Evolutionary conservation across 2,113 vertebrate genomes (phyloP), one percentile per base, ranked within the genome.

Genomic region (Rhinopomastus cyanomelas): DNA sequence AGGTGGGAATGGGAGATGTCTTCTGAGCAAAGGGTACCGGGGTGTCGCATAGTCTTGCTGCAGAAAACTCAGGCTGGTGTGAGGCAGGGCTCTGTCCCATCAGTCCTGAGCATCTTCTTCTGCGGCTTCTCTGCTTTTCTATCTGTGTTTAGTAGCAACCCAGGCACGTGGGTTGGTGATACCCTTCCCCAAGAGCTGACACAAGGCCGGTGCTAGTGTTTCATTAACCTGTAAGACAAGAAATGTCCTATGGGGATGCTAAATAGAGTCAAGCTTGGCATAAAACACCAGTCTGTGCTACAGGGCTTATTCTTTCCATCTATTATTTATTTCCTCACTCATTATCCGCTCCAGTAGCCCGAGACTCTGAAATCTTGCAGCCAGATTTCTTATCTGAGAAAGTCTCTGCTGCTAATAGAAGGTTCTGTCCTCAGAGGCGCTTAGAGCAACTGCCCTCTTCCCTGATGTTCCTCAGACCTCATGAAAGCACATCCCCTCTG

Each of bases 191-290:
- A 1, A 3, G 18, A n/a, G 48, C 22, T 37, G 27, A 3, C n/a
- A 1, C 7, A 11, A 53, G 30, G 23, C 0, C 2, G 20, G 4
- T 5, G 8, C 22, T 46, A 3, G 20, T 1, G 2, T 60, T 75
- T 60, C 65, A 9, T 66, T n/a, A 22, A 34, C 60, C 64, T 34
- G 1, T 1, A 32, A 34, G 42, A 3, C 2, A 16, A 11, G 23
- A 36, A 11, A 19, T 1, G 5, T 55, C 46, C 3, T 5, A 17
- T 11, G 36, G 19, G 3, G 1, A 12, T 5, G 66, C 71, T 79
- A 39, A 27, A 36, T 0, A 51, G 0, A 4, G 11, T 57, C 39
- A 9, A 51, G 6, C 5, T 16, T 9, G 25, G 3, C 68, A 32
- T 16, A 51, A 72, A 76, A 25, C 23, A 26, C 34, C 60, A 2